Base-by-base conservation (phyloP, 2,797 vertebrate genomes). In the Poeciliopsis paucimaculata region DNA sequence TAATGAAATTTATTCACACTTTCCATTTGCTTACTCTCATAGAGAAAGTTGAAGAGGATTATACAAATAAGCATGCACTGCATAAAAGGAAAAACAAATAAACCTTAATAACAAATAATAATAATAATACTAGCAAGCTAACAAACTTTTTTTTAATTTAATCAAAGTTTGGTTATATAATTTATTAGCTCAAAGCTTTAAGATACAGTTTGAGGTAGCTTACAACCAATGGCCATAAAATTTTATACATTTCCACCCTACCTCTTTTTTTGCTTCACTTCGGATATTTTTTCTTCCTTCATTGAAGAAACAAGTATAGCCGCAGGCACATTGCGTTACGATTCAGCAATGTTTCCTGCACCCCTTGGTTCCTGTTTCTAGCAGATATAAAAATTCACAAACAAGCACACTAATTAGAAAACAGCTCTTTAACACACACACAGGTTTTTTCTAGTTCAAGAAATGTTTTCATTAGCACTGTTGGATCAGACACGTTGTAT, bases 281-380 rank as follows among this genome's bases (percentile, higher is more conserved):
- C 64, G 57, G 78, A 62, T 86, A 39, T 78, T 47, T 76, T 43
- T 39, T 41, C 2, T 70, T 70, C n/a, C 10, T 26, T 71, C 41
- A n/a, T 46, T 82, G 72, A 81, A 90, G 66, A 90, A 86, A 87
- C 79, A 82, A 62, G 81, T 46, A 77, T 39, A 88, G 84, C 91
- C 82, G 86, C 86, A 88, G 79, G 79, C 84, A 87, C 81, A 88
- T 72, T 31, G 77, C 82, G 85, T 91, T 84, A 91, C 83, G 83
- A 93, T 93, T 92, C 89, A 93, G 82, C 31, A 88, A 92, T 91
- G 93, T 94, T 93, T 93, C 90, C 93, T 94, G 89, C 86, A 89
- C 81, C 90, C 92, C 89, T 87, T 83, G 76, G 90, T 89, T 93
- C 88, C 79, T 89, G 84, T 93, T 78, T 91, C 90, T 82, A 91